phyloP scores from a whole-genome alignment of 2,888 invertebrate species.

The Ferrisia virgata region DNA sequence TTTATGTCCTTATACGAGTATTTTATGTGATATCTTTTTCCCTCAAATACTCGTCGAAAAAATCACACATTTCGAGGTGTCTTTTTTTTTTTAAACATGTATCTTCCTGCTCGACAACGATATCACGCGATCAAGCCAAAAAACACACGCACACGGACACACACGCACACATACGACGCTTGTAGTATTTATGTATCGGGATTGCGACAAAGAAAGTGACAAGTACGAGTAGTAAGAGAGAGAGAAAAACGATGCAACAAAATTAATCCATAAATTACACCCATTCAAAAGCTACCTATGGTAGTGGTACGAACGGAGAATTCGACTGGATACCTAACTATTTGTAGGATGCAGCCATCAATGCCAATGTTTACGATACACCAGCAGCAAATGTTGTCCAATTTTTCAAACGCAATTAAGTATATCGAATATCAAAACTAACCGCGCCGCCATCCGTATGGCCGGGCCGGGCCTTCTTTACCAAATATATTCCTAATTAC shows the following conservation, averaged over 20 bases:
- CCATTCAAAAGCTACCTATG: neutral
- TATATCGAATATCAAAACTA: slow-evolving; percentile 9
- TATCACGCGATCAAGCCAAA: neutral
- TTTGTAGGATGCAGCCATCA: neutral
- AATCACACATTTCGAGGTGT: neutral
- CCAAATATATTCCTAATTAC: neutral
- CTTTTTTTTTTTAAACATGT: neutral
- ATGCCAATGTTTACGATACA: slow-evolving; percentile 9
- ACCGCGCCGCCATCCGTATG: neutral
- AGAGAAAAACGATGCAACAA: neutral
- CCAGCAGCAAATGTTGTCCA: slow-evolving; percentile 2
- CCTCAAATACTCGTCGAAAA: no score
- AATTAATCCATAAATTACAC: slow-evolving; percentile 9
- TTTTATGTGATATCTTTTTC: no score
- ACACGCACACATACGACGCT: no score
- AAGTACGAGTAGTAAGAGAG: neutral
- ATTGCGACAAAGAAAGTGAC: neutral
- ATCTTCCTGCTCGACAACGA: neutral
- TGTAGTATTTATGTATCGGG: no score
- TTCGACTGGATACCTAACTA: neutral
- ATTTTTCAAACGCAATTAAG: neutral
- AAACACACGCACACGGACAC: no score
- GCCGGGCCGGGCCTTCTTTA: neutral
- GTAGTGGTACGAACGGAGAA: neutral
- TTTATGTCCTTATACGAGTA: no score